Evolutionary conservation across 2,113 vertebrate genomes (phyloP).

Genomic region (Orthochromis indermauri): DNA sequence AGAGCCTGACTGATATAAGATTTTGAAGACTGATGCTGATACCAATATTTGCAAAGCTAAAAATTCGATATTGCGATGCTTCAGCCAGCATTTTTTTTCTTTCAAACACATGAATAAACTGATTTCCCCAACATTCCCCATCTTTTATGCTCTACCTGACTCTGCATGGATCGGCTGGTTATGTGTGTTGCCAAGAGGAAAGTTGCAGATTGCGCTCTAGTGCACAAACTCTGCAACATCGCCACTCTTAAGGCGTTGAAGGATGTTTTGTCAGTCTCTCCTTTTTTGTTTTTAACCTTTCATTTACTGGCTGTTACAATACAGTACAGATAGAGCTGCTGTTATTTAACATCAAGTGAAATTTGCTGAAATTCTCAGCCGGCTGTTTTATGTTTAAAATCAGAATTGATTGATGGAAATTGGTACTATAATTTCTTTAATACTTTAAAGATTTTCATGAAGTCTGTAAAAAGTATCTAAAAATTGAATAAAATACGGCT

Average conservation of each 20-base stretch:
- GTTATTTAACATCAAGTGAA: neutral
- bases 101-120: neutral
- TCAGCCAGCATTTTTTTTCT: neutral
- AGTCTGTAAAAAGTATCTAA: neutral
- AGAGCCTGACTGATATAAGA: neutral
- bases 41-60: neutral
- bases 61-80: neutral
- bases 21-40: neutral
- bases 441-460: neutral
- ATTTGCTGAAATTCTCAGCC: neutral
- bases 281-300: neutral
- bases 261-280: neutral
- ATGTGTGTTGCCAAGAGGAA: neutral
- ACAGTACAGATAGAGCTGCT: neutral
- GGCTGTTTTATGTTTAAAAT: neutral
- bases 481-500: rapidly evolving
- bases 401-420: neutral
- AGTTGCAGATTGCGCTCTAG: neutral
- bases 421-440: neutral
- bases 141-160: neutral
- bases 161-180: neutral
- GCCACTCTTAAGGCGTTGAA: rapidly evolving
- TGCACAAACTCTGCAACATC: neutral
- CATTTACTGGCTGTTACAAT: neutral
- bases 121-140: neutral